Evolutionary conservation across 2,113 vertebrate genomes (phyloP), one percentile per base, ranked within the genome.

Genomic region (Ploceus nigricollis): DNA sequence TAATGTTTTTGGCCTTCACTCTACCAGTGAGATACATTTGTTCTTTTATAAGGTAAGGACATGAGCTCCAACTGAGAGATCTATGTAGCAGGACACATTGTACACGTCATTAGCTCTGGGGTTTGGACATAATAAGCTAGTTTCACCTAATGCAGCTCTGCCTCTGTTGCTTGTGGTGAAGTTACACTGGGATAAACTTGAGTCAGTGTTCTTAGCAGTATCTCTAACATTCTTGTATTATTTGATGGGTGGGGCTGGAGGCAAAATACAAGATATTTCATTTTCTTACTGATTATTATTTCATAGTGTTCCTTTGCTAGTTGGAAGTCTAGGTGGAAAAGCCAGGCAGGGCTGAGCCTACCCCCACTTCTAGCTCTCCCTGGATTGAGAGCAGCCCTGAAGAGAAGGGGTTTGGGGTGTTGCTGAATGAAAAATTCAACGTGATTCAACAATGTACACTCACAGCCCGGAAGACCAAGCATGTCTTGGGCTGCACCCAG

Each of bases 381-480:
- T 35, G 40, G 10, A 21, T 5, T 47, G 47, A 45, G 15, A 39
- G 15, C n/a, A 78, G n/a, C 47, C 12, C 23, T 61, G 39, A 87
- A 31, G 21, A 68, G 35, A 85, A 58, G 27, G 11, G 31, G 7
- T 2, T 23, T 4, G 15, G 4, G 2, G 3, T 33, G 12, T 11
- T 19, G 19, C 18, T 53, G 39, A 33, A 51, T 39, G 10, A 58
- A 42, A 77, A 60, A 37, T 45, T 87, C 33, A 20, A 13, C 28
- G 15, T 39, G 22, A 60, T 2, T 2, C 22, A 51, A 31, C 22
- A 8, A 33, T 19, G 19, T 2, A 39, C 37, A 27, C 8, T 37
- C 15, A 0, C 33, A 61, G 28, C 18, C 15, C 23, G 39, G 19
- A 51, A 13, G 1, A 18, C 45, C 18, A 77, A 2, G 0, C 1